Evolutionary conservation across 2,113 vertebrate species (phyloP).

Genomic region (Poeciliopsis turrubarensis): DNA sequence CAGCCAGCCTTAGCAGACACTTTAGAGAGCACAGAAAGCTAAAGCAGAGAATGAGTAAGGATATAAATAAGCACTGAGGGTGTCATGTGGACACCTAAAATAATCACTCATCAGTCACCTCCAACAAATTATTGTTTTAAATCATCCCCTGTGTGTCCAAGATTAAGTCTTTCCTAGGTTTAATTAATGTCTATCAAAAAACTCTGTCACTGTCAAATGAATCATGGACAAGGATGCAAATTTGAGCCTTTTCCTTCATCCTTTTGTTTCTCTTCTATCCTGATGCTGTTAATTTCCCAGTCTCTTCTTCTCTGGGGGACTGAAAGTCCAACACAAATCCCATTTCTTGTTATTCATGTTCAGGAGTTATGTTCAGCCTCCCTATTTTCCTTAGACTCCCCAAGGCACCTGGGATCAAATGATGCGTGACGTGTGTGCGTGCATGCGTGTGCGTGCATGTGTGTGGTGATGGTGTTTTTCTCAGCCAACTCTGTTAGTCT

Average conservation of each 20-base stretch:
- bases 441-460: background rate
- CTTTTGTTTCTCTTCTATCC: conserved; percentile 51
- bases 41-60: conserved; percentile 43
- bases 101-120: conserved; percentile 41
- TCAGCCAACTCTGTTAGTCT: conserved; percentile 10
- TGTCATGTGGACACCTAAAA: conserved; percentile 42
- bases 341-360: conserved; percentile 69
- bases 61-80: conserved; percentile 23
- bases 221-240: conserved; percentile 43
- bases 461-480: background rate
- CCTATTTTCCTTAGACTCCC: conserved; percentile 66
- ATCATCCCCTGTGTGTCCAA: conserved; percentile 24
- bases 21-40: conserved; percentile 35
- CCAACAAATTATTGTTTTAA: conserved; percentile 46
- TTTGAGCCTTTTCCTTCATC: conserved; percentile 53
- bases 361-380: conserved; percentile 69
- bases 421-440: conserved; percentile 40
- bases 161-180: conserved; percentile 56
- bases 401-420: conserved; percentile 71
- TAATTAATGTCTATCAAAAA: conserved; percentile 60
- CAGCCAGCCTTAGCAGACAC: conserved; percentile 41
- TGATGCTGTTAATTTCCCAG: conserved; percentile 41
- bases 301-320: conserved; percentile 46
- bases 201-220: conserved; percentile 42
- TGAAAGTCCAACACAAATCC: conserved; percentile 64